Base-by-base conservation (phyloP, 2,113 vertebrate species). In the Poecilia latipinna region DNA sequence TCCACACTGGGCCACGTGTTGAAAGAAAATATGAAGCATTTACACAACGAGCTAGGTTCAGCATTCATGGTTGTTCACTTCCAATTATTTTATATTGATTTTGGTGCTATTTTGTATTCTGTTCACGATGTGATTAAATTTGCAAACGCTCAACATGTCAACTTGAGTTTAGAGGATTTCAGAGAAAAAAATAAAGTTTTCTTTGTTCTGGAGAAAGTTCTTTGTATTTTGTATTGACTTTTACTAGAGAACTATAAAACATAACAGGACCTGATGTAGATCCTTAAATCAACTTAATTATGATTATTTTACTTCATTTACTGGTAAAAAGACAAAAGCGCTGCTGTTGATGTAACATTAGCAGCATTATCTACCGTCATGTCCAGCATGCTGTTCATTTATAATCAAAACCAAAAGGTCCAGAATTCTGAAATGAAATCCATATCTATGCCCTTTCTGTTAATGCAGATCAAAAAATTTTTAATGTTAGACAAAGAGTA, bases 11-110 rank as follows among this genome's bases (percentile, higher is more conserved):
- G 79, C 61, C 66, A 79, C 71, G 77, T 74, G 70, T 64, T 78
- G 31, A 61, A 68, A 83, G 77, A 89, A 88, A 83, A 86, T 79
- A 26, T 82, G 78, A 74, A 77, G 68, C 42, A 7, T 81, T 65
- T 80, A 60, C 29, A 65, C 13, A 28, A 42, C 74, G 72, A 66
- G 42, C 44, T 39, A 80, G 65, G 54, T 77, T 75, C 66, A 65
- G 28, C 28, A 29, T 11, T 42, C 28, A 10, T 42, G 29, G 61
- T 32, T 31, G 29, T n/a, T 31, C 29, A 4, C 4, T 62, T n/a
- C 22, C 51, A 57, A 22, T 57, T 24, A 24, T n/a, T 57, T n/a
- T 57, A 57, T 24, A 57, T n/a, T 57, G 24, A 57, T 57, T 57
- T n/a, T 7, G 51, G 22, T n/a, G 24, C 2, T n/a, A 57, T 57